A percentile compares a stretch with the other conserved stretches of the same genome.
These are phyloP conservation scores for Myotis planiceps DNA, from an alignment of 2,797 vertebrate genomes.

Conservation along the genomic window DNA sequence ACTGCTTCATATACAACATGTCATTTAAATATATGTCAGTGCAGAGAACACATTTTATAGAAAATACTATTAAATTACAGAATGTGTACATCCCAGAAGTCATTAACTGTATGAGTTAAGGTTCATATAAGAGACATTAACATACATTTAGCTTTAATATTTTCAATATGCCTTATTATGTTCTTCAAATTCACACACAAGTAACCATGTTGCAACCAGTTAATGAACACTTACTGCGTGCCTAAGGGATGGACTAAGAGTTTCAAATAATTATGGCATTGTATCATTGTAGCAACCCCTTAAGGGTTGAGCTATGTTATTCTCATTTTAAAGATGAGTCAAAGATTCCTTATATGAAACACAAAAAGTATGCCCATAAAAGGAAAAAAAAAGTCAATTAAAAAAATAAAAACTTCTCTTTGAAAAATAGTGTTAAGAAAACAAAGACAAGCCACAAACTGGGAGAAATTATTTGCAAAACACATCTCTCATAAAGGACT, in stretches of 20 bases:
- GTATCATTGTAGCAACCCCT: not conserved
- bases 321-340: not conserved
- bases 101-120: not conserved
- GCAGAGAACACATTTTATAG: not conserved
- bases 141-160: not conserved
- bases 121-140: not conserved
- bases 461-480: not conserved
- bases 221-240: not conserved
- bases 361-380: not conserved
- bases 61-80: not conserved
- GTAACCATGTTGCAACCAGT: not conserved
- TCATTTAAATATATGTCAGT: not conserved
- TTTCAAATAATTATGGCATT: not conserved
- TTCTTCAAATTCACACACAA: not conserved
- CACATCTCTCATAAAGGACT: not conserved
- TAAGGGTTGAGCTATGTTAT: not conserved
- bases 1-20: not conserved
- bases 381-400: not conserved
- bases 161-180: not conserved
- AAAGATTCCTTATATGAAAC: not conserved
- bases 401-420: not conserved
- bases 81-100: not conserved
- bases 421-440: not conserved
- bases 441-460: not conserved
- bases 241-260: not conserved